Base-by-base conservation (phyloP, 2,113 vertebrate species). In the Campylomormyrus tamandua region DNA sequence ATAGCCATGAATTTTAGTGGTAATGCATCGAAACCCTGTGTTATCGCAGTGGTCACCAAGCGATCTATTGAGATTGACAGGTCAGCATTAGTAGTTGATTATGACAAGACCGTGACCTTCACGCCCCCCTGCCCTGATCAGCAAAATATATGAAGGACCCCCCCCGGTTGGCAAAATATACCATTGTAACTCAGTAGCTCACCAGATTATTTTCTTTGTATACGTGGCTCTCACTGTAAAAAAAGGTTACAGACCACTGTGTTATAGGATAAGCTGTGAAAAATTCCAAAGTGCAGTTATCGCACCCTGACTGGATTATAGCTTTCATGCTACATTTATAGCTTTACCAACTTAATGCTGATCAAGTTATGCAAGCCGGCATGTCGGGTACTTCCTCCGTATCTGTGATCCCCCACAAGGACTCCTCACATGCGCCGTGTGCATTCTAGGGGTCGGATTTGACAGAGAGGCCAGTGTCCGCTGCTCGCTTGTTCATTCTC, bases 401-500 rank as follows among this genome's bases (percentile, higher is more conserved):
- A 42, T 80, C 74, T 42, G 13, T 5, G 74, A 80, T 80, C 35
- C 70, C 48, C 27, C 24, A 45, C 56, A 86, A 50, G 83, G 48
- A 31, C 31, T 52, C 52, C 45, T 90, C 50, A 84, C 53, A 88
- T 53, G 74, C 42, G 19, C 96, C 94, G 94, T 93, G 96, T 95
- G 93, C 91, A 94, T 96, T 87, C 89, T 96, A 99, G 98, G 98
- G 95, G 97, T 99, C 94, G 98, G 98, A 90, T 99, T 99, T 97
- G 98, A 99, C 97, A 96, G 98, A 95, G 98, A 99, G 94, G 98
- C 98, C 92, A 99, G 97, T 95, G 99, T 97, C 92, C 98, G 98
- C 92, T 99, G 98, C 95, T 99, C 98, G 93, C 97, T 99, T 92
- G 98, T 99, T 94, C 98, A 99, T 94, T 99, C 98, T 92, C 98